Base-by-base conservation (phyloP, 2,797 vertebrate species). In the Pangasius djambal region DNA sequence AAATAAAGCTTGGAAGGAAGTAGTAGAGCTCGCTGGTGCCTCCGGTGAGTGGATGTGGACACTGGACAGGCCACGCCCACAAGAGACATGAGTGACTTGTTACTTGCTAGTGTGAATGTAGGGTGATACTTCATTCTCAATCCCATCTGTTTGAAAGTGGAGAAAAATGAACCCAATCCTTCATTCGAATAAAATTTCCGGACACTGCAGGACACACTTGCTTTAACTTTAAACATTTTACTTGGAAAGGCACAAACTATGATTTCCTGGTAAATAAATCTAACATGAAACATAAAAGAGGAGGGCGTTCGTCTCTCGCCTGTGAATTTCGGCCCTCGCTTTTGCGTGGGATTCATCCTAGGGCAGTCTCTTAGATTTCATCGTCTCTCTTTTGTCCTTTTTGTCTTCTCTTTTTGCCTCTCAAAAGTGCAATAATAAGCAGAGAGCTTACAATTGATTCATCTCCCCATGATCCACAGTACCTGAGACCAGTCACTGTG, bases 161-260 rank as follows among this genome's bases (percentile, higher is more conserved):
- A 82, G 37, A 2, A 1, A 28, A 13, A 44, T 1, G 1, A 20
- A 9, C 25, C 61, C 8, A 10, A 67, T 67, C 28, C 12, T 31
- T 67, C 28, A 13, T 15, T 31, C 12, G 22, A 65, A 82, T 40
- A 40, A 83, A 28, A 28, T 63, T 44, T 83, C 37, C 18, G 13
- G 25, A 83, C 40, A 69, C 44, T 20, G 15, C 55, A 91, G 92
- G 93, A 95, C 94, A 95, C 94, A 95, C 92, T 93, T 91, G 91
- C 91, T 94, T 95, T 92, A 96, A 94, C 95, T 96, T 97, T 95
- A 95, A 96, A 96, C 95, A 95, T 96, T 97, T 97, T 96, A 97
- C 96, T 96, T 96, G 96, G 95, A 97, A 97, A 97, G 96, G 96
- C 96, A 97, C 96, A 96, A 96, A 96, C 96, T 97, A 96, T 96